phyloP scores from a whole-genome alignment of 2,113 vertebrate species.

The Brachyhypopomus gauderio region DNA sequence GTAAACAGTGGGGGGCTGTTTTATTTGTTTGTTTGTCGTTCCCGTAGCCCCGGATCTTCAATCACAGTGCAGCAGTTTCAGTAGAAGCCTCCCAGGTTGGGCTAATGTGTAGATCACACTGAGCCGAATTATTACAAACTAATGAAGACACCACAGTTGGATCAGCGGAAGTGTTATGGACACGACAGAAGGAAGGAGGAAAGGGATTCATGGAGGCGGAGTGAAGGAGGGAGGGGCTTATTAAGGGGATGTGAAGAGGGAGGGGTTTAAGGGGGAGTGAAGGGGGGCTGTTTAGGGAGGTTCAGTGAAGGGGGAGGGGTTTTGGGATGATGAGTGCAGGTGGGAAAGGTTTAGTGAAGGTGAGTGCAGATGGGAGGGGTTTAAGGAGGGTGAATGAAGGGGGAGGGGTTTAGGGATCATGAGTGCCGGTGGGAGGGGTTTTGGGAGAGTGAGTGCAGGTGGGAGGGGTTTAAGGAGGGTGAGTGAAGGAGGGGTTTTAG shows the following conservation, averaged over 20 bases:
- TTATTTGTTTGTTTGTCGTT: conserved; percentile 14
- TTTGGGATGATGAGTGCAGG: neutral
- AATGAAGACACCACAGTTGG: conserved; percentile 38
- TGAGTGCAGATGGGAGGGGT: too few relatives aligned
- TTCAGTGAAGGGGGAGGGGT: neutral
- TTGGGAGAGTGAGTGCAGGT: too few relatives aligned
- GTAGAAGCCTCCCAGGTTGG: conserved; percentile 3
- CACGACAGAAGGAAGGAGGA: conserved; percentile 21
- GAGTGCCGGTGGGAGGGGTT: too few relatives aligned
- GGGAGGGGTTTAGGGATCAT: too few relatives aligned
- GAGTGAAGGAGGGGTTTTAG: too few relatives aligned
- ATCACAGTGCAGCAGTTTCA: conserved; percentile 24
- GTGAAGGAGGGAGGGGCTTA: neutral
- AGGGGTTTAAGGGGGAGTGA: conserved; percentile 5
- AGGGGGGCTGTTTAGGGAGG: conserved; percentile 1
- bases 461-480: too few relatives aligned
- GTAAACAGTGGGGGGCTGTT: conserved; percentile 33
- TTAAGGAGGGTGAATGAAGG: too few relatives aligned
- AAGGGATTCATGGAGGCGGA: conserved; percentile 11
- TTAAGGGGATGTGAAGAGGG: neutral
- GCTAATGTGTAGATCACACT: conserved; percentile 31
- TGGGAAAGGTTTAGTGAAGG: neutral
- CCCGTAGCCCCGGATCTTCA: conserved; percentile 13
- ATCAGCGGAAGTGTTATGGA: conserved; percentile 26
- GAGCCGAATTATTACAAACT: conserved; percentile 47